A percentile compares a stretch with the other conserved stretches of the same genome.
Conservation (phyloP, 2,797 vertebrate species). For the Todus mexicanus region DNA sequence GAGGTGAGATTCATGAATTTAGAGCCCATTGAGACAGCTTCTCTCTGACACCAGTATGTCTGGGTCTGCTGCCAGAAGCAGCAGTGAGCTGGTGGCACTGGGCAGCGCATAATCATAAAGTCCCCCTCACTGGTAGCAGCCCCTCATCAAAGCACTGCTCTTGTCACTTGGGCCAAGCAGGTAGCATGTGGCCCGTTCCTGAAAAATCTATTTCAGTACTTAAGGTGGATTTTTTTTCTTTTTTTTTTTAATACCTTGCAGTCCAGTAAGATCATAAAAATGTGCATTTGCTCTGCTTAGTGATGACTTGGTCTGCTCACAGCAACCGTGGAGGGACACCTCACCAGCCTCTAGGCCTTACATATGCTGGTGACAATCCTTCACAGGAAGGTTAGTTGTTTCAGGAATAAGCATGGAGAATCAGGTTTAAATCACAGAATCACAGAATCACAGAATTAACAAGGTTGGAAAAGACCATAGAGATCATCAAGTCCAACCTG, state of each 20-base stretch:
- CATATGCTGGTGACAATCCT: neutral
- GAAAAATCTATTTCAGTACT: neutral
- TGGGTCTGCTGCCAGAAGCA: neutral
- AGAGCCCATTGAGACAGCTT: neutral
- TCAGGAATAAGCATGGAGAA: neutral
- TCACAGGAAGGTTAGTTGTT: neutral
- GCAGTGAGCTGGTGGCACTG: accelerated
- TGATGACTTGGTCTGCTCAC: neutral
- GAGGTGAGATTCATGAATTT: conserved; percentile 6
- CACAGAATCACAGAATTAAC: no score
- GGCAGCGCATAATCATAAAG: neutral
- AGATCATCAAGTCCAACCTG: no score
- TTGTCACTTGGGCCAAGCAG: neutral
- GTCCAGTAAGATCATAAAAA: neutral
- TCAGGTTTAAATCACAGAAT: neutral
- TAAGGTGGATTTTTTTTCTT: neutral
- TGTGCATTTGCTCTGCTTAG: neutral
- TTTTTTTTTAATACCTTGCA: neutral
- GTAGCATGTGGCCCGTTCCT: neutral
- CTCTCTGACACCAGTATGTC: neutral
- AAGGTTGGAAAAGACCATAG: no score
- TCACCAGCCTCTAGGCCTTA: no score
- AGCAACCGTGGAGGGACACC: no score
- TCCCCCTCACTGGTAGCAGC: neutral
- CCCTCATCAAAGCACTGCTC: neutral